These are phyloP conservation scores for Conopomorpha cramerella DNA, from an alignment of 1,140 invertebrate genomes.

Conservation along the genomic window DNA sequence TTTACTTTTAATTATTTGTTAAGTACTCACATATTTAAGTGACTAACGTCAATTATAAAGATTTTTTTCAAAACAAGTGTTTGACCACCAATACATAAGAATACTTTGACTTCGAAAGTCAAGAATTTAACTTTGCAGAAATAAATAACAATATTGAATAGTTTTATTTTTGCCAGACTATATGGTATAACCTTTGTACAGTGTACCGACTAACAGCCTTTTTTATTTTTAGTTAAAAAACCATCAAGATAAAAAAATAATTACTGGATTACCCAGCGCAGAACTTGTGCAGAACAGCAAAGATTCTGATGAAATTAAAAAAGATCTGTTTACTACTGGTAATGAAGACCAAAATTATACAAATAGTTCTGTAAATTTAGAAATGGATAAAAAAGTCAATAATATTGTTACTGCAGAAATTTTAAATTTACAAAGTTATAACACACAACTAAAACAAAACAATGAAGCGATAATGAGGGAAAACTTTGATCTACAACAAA, in stretches of 20 bases:
- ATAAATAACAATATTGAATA: no score
- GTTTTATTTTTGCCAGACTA: no score
- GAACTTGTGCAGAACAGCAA: not conserved
- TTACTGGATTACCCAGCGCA: not conserved
- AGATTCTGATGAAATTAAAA: not conserved
- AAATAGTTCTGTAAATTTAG: not conserved
- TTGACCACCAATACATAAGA: no score
- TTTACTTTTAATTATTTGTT: no score
- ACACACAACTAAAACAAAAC: not conserved
- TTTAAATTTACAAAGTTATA: not conserved
- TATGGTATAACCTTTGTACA: no score
- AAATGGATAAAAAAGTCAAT: not conserved
- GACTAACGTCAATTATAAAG: not conserved
- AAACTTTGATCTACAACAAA: constrained; percentile 23
- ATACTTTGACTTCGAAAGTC: no score
- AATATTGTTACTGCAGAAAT: no score
- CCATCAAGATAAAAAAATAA: constrained; percentile 23
- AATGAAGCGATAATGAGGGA: constrained; percentile 21
- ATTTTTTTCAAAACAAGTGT: not conserved
- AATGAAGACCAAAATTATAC: not conserved
- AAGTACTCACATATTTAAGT: no score
- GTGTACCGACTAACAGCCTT: no score
- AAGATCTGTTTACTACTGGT: not conserved
- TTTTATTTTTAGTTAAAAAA: constrained; percentile 21
- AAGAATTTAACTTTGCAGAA: no score